Conservation (phyloP, 2,797 vertebrate species). For the Girardinus metallicus region DNA sequence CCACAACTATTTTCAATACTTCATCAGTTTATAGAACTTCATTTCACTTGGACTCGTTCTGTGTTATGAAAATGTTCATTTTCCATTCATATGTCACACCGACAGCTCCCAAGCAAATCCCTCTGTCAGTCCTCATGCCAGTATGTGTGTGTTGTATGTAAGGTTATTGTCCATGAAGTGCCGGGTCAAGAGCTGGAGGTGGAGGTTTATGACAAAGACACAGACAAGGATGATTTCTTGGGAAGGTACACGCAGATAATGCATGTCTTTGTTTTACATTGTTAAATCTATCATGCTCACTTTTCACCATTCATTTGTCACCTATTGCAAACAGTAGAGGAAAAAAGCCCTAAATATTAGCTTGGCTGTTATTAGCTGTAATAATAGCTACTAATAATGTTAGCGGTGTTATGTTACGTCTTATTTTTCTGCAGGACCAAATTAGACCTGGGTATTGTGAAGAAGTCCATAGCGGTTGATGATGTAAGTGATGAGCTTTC, state of each 20-base stretch:
- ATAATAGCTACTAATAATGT: too few species aligned
- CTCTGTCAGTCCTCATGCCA: constrained; percentile 53
- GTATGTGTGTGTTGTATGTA: constrained; percentile 69
- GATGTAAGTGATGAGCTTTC: constrained; percentile 80
- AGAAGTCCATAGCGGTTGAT: constrained; percentile 84
- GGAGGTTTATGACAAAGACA: constrained; percentile 94
- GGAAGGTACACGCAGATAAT: constrained; percentile 86
- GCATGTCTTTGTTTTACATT: constrained; percentile 71
- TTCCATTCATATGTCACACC: constrained; percentile 30
- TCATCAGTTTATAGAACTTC: constrained; percentile 19
- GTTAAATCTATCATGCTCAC: constrained; percentile 60
- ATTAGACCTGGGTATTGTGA: constrained; percentile 90
- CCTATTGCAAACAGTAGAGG: constrained; percentile 1
- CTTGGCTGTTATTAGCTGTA: neutral
- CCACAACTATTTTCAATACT: neutral
- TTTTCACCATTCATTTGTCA: constrained; percentile 45
- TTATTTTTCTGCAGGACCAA: constrained; percentile 79
- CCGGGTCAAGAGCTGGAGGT: constrained; percentile 95
- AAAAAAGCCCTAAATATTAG: neutral
- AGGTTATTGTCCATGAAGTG: constrained; percentile 95
- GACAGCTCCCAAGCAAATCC: constrained; percentile 29
- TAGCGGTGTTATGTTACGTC: neutral
- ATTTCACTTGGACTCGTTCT: constrained; percentile 30
- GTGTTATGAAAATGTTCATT: constrained; percentile 13
- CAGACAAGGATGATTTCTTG: constrained; percentile 95